Conservation (phyloP, 1,140 invertebrate genomes). For the Drosophila albomicans region DNA sequence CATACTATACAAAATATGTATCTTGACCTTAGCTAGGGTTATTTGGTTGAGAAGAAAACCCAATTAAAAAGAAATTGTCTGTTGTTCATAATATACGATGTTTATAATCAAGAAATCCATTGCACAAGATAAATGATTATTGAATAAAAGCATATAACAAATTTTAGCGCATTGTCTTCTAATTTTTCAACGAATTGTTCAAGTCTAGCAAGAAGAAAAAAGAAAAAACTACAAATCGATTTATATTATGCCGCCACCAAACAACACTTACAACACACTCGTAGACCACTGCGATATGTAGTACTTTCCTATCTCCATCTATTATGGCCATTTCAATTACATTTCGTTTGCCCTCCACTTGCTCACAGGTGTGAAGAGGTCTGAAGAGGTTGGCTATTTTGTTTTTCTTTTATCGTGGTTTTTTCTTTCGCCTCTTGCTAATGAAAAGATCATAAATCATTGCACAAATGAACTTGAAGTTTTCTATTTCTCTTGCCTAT, state of each 20-base stretch:
- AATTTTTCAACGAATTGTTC: slow-evolving; percentile 65
- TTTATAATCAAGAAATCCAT: slow-evolving; percentile 69
- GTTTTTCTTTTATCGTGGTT: slow-evolving; percentile 35
- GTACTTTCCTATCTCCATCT: slow-evolving; percentile 12
- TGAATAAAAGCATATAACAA: slow-evolving; percentile 68
- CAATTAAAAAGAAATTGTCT: slow-evolving; percentile 32
- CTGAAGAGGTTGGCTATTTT: background rate
- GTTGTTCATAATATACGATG: slow-evolving; percentile 60
- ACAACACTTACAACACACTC: slow-evolving; percentile 40
- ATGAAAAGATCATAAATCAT: slow-evolving; percentile 80
- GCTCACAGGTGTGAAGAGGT: slow-evolving; percentile 75
- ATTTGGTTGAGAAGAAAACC: background rate
- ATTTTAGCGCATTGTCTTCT: slow-evolving; percentile 74
- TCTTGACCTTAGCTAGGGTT: background rate
- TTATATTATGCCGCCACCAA: slow-evolving; percentile 45
- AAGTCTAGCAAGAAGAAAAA: slow-evolving; percentile 26
- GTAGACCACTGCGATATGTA: background rate
- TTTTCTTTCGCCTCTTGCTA: slow-evolving; percentile 50
- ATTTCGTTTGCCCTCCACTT: slow-evolving; percentile 64
- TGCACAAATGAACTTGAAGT: slow-evolving; percentile 72
- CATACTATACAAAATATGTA: no score
- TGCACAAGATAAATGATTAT: slow-evolving; percentile 78
- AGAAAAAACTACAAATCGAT: slow-evolving; percentile 57
- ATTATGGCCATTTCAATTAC: slow-evolving; percentile 58
- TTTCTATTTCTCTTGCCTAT: slow-evolving; percentile 25